Conservation (phyloP, 2,113 vertebrate genomes). For the Pipra filicauda region DNA sequence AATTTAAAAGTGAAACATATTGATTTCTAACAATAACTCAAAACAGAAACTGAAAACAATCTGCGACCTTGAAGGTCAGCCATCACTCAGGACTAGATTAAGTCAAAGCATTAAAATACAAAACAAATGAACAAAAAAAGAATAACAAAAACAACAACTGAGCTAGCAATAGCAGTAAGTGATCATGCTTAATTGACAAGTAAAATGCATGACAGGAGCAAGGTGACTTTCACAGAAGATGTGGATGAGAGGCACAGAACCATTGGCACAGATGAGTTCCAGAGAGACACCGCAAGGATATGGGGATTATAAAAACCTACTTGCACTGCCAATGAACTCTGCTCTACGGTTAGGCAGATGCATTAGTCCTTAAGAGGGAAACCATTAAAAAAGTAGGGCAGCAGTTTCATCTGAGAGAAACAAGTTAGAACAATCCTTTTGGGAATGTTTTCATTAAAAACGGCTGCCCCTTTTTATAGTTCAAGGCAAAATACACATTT, state of each 20-base stretch:
- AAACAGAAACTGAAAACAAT: neutral
- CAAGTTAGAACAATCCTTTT: neutral
- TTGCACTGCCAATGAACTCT: neutral
- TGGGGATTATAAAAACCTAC: neutral
- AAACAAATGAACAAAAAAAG: neutral
- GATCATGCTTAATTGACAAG: neutral
- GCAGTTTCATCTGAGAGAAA: neutral
- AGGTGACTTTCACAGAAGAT: neutral
- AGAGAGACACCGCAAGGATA: neutral
- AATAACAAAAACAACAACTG: neutral
- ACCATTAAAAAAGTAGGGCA: slow-evolving; percentile 12
- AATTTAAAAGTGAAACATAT: neutral
- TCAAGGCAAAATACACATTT: neutral
- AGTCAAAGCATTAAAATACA: neutral
- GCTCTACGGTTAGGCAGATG: neutral
- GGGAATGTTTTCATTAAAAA: neutral
- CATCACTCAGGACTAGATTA: neutral
- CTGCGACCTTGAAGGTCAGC: neutral
- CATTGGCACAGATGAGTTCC: neutral
- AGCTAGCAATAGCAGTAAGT: neutral
- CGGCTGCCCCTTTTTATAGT: neutral
- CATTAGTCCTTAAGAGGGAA: slow-evolving; percentile 4
- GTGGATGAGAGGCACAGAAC: neutral
- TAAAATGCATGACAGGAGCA: neutral
- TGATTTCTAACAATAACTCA: neutral